Base-by-base conservation (phyloP, 2,888 invertebrate genomes). In the Trichopria drosophilae region DNA sequence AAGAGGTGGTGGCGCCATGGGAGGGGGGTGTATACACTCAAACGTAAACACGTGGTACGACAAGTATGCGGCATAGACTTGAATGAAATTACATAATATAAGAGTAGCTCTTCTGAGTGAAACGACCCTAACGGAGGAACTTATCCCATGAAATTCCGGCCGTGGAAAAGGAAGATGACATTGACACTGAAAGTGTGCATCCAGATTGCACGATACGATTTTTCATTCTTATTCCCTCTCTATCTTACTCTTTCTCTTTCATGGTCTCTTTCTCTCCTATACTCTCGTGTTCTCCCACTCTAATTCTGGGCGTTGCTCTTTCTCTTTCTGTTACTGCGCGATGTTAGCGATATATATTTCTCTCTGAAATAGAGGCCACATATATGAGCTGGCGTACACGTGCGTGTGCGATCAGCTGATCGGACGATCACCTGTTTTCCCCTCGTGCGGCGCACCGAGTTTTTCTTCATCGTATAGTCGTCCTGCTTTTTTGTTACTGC, bases 31-130 rank as follows among this genome's bases (percentile, higher is more conserved):
- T 39, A 43, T 42, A 40, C 54, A 48, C 51, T 46, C 48, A 46
- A 48, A 55, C 47, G 60, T 51, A 56, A 58, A 58, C 60, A 55
- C 53, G 41, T 47, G 53, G 56, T 42, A 46, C 51, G 29, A 34
- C 47, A 55, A 54, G 53, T 10, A 52, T 53, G 52, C 48, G 51
- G 46, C 42, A 10, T 18, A 35, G 42, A 50, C 55, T 55, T 58
- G 57, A 59, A 58, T 62, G 60, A 59, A 60, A 58, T 62, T 62
- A 55, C 57, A 55, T 62, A 53, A 53, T 48, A 59, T 42, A 57
- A 57, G 59, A 55, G 57, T 45, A 51, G 55, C 51, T 48, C 49
- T n/a, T n/a, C 32, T 48, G 46, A 45, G 52, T 52, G 37, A 49
- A 52, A 46, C 49, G 46, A 55, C 52, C 46, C 50, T 31, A 19